A percentile compares a stretch with the other conserved stretches of the same genome.
phyloP scores from a whole-genome alignment of 2,888 invertebrate genomes.

The Hemistola chrysoprasaria region DNA sequence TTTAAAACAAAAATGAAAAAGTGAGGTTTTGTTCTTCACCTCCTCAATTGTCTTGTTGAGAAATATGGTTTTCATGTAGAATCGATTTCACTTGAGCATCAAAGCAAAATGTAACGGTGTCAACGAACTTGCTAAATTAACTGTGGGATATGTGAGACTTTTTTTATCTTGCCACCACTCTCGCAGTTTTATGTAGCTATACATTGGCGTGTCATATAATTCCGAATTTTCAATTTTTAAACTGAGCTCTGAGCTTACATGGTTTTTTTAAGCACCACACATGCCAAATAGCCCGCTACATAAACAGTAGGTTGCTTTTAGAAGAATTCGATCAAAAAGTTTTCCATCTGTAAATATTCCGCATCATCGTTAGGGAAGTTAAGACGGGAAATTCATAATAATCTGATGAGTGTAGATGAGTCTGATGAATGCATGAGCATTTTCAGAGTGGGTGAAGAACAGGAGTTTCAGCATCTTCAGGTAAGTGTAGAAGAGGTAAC shows the following conservation, averaged over 20 bases:
- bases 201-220: background rate
- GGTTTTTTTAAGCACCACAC: background rate
- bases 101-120: conserved; percentile 11
- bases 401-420: conserved; percentile 1
- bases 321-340: background rate
- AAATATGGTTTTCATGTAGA: conserved; percentile 14
- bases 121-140: background rate
- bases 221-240: background rate
- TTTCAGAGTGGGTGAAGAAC: too few species aligned
- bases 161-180: conserved; percentile 10
- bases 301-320: background rate
- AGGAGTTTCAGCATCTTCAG: too few species aligned
- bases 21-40: too few species aligned
- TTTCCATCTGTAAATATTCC: conserved; percentile 1
- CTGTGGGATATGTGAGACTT: conserved; percentile 10
- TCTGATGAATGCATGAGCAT: too few species aligned
- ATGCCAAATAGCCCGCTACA: background rate
- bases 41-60: conserved; percentile 13
- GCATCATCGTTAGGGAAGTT: conserved; percentile 7
- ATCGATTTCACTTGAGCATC: conserved; percentile 13
- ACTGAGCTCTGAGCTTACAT: background rate
- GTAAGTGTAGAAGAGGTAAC: too few species aligned
- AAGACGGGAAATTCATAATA: conserved; percentile 5
- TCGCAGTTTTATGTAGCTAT: conserved; percentile 14
- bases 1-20: too few species aligned